Evolutionary conservation across 2,888 invertebrate genomes (phyloP), one percentile per base, ranked within the genome.

Genomic region (Leuctra nigra): DNA sequence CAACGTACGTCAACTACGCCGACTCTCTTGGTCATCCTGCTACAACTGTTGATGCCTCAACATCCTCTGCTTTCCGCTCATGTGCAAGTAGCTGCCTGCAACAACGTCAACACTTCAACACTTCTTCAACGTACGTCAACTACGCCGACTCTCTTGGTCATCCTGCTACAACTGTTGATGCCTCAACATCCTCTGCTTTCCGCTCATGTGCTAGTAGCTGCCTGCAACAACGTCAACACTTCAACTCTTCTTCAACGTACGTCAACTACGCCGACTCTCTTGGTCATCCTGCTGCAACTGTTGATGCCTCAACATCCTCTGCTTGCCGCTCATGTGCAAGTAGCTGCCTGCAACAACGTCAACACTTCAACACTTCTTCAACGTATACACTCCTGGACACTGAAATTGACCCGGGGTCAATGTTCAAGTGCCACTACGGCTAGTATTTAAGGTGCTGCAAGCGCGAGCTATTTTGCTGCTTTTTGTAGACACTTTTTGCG

Each of bases 251-350:
- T n/a, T n/a, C n/a, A n/a, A n/a, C n/a, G n/a, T n/a, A n/a, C n/a
- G n/a, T n/a, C n/a, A n/a, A n/a, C n/a, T n/a, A 46, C 92, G 77
- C 44, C 89, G 77, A 33, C 83, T 83, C 62, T 78, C 78, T 24
- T 61, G 61, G 53, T 61, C 61, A 20, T 61, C 61, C 33, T 56
- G 56, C 41, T 61, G 60, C 9, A 61, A 56, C 20, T 61, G 60
- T 38, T 61, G 60, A 22, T 52, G 56, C 3, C 60, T 50, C 29
- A 57, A 55, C 60, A 60, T 57, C 33, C 59, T 24, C 9, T 53
- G 54, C 20, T 56, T 56, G 9, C 57, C 59, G 22, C 59, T 59
- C 16, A 35, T 23, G n/a, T 54, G 59, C 54, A 59, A 18, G 41
- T 52, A 52, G 44, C 58, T 58, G 38, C 38, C 50, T 50, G 50